A percentile compares a stretch with the other conserved stretches of the same genome.
These are phyloP conservation scores for Condylura cristata DNA, from an alignment of 2,113 vertebrate species.

Conservation along the genomic window DNA sequence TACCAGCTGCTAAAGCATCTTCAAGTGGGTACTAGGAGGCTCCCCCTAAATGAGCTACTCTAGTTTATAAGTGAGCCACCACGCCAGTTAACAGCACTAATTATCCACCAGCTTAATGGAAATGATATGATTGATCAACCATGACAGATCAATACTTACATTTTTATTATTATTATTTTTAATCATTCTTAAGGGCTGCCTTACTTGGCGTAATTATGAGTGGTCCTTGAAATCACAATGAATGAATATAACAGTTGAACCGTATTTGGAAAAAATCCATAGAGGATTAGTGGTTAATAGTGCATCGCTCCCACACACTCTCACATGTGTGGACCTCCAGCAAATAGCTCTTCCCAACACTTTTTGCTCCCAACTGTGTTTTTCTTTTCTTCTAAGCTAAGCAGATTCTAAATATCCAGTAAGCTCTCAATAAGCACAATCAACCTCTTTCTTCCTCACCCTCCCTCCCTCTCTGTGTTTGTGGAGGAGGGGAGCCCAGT, in stretches of 20 bases:
- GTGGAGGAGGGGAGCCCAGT: not conserved
- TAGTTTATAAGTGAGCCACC: not conserved
- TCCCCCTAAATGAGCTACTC: not conserved
- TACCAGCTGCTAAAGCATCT: not conserved
- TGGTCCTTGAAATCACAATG: constrained; percentile 6
- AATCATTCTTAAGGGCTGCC: constrained; percentile 51
- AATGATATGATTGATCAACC: constrained; percentile 45
- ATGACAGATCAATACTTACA: constrained; percentile 10
- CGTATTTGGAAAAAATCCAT: constrained; percentile 20
- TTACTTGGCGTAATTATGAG: not conserved
- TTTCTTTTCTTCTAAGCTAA: constrained; percentile 20
- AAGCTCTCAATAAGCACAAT: not conserved
- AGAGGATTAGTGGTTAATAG: not conserved
- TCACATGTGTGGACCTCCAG: not conserved
- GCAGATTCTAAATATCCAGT: not conserved
- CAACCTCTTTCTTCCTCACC: not conserved
- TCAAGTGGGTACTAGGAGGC: not conserved
- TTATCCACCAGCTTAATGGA: constrained; percentile 37
- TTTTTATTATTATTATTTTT: constrained; percentile 46
- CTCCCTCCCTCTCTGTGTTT: not conserved
- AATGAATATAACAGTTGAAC: not conserved
- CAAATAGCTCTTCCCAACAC: not conserved
- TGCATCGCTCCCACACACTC: not conserved
- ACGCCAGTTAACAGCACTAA: not conserved
- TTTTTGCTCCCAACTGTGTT: not conserved